Percentiles rank a stretch among this genome's conserved stretches.
Conservation (phyloP, 1,140 invertebrate species). For the Drosophila bipectinata region DNA sequence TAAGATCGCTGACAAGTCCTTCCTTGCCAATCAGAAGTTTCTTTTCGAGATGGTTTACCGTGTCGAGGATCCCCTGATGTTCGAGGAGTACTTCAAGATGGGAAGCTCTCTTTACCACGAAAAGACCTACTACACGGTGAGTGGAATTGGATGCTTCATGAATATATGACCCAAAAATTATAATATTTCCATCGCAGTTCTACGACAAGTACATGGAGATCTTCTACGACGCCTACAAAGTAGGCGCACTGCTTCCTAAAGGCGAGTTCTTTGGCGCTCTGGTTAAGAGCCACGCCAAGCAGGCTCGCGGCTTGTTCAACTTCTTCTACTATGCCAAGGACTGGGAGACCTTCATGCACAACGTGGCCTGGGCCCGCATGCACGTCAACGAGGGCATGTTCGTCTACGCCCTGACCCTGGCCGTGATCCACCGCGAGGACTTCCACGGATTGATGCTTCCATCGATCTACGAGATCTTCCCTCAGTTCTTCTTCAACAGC, state of each 20-base stretch:
- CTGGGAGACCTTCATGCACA: slow-evolving; percentile 87
- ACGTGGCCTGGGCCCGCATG: slow-evolving; percentile 86
- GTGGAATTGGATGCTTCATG: not conserved
- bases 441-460: slow-evolving; percentile 86
- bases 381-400: slow-evolving; percentile 87
- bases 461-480: slow-evolving; percentile 87
- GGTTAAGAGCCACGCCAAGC: slow-evolving; percentile 83
- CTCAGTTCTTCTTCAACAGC: slow-evolving; percentile 86
- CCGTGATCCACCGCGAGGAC: slow-evolving; percentile 86
- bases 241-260: slow-evolving; percentile 63
- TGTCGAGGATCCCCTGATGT: slow-evolving; percentile 65
- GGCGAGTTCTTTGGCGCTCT: slow-evolving; percentile 78
- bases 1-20: slow-evolving; percentile 64
- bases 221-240: slow-evolving; percentile 70
- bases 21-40: slow-evolving; percentile 67
- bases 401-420: slow-evolving; percentile 86
- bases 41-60: slow-evolving; percentile 73
- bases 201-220: slow-evolving; percentile 70
- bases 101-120: slow-evolving; percentile 48
- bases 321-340: slow-evolving; percentile 87
- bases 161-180: not conserved
- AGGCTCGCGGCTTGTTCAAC: slow-evolving; percentile 85
- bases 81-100: slow-evolving; percentile 61
- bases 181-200: slow-evolving; percentile 17
- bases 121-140: slow-evolving; percentile 56